Percentiles rank a stretch among this genome's conserved stretches.
Evolutionary conservation across 2,113 vertebrate genomes (phyloP).

Genomic region (Eulemur rufifrons): DNA sequence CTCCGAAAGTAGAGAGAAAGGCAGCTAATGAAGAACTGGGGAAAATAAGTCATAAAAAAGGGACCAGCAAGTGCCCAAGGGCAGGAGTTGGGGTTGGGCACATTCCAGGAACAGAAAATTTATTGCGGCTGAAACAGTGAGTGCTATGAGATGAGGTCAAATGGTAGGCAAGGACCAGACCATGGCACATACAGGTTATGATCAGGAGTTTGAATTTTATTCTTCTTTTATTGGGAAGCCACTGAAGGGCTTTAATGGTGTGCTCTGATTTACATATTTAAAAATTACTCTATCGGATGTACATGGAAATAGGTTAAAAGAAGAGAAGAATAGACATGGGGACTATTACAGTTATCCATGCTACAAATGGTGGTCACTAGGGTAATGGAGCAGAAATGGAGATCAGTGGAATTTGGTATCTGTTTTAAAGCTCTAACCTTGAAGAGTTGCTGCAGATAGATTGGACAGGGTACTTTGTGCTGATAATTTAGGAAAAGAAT

Average conservation of each 20-base stretch:
- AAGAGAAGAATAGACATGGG: background rate
- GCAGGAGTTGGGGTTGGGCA: background rate
- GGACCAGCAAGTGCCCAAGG: background rate
- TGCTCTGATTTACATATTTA: background rate
- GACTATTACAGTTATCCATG: background rate
- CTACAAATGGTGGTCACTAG: background rate
- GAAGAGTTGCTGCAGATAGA: background rate
- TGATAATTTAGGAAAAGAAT: background rate
- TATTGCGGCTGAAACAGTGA: background rate
- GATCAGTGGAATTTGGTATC: background rate
- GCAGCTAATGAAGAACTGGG: background rate
- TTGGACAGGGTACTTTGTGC: background rate
- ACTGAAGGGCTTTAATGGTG: background rate
- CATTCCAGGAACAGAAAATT: background rate
- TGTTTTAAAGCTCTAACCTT: background rate
- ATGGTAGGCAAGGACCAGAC: background rate
- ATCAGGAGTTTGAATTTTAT: background rate
- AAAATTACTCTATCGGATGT: background rate
- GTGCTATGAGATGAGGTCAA: background rate
- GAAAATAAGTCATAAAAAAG: background rate
- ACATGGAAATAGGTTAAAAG: background rate
- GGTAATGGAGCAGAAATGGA: background rate
- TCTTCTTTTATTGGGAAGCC: background rate
- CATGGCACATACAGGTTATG: fast-evolving
- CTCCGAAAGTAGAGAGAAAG: background rate